phyloP scores from a whole-genome alignment of 53 echinoderm and acorn worm genomes.

The Glandiceps talaboti region DNA sequence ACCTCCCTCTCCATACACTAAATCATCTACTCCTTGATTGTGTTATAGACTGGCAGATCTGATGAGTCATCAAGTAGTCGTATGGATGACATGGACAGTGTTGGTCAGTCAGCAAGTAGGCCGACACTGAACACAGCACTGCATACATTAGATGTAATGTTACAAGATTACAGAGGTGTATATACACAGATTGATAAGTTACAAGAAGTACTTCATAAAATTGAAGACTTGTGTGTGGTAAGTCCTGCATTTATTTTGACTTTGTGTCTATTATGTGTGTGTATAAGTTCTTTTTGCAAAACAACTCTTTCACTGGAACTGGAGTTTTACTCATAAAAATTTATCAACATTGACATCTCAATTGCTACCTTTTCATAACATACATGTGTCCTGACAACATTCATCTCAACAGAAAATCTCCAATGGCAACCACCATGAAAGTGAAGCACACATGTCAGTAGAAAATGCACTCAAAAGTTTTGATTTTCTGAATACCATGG shows the following conservation, averaged over 20 bases:
- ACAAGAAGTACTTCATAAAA: background rate
- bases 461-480: constrained; percentile 97
- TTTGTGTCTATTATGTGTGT: too few relatives aligned
- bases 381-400: too few relatives aligned
- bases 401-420: too few relatives aligned
- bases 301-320: too few relatives aligned
- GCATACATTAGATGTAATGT: background rate
- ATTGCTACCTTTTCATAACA: too few relatives aligned
- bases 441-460: constrained; percentile 14
- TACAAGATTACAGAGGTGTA: background rate
- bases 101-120: background rate
- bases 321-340: too few relatives aligned
- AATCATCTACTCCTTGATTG: too few relatives aligned
- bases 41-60: background rate
- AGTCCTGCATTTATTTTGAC: too few relatives aligned
- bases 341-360: too few relatives aligned
- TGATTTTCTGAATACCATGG: constrained; percentile 79
- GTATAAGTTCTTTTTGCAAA: too few relatives aligned
- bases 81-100: background rate
- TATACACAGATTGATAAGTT: background rate
- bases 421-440: too few relatives aligned
- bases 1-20: too few relatives aligned
- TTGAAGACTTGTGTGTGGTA: background rate
- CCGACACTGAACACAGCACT: background rate
- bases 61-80: background rate